These are phyloP conservation scores for Squalus acanthias DNA, from an alignment of 2,797 vertebrate species.

Conservation along the genomic window DNA sequence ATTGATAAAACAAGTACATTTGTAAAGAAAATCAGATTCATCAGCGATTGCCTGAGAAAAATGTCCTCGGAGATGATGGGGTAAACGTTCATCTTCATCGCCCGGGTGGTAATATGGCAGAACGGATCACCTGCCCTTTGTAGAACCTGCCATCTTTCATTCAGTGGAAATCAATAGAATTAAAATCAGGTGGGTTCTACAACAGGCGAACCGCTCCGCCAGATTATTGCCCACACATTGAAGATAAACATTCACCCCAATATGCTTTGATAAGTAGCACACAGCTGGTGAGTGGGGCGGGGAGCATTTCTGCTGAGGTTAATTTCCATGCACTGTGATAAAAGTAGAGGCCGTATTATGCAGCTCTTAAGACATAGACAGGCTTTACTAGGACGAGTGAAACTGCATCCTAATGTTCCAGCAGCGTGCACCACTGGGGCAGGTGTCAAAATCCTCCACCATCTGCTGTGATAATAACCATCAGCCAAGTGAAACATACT, in stretches of 20 bases:
- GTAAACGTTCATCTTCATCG: not conserved
- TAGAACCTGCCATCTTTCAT: not conserved
- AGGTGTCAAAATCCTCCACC: not conserved
- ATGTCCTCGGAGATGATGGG: not conserved
- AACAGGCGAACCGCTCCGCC: not conserved
- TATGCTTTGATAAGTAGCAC: not conserved
- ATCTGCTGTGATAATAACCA: constrained; percentile 24
- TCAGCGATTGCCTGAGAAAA: not conserved
- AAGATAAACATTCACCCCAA: not conserved
- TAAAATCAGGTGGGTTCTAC: not conserved
- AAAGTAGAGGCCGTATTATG: not conserved
- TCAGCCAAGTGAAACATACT: constrained; percentile 17
- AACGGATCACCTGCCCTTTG: not conserved
- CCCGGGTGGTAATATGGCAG: not conserved
- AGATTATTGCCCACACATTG: not conserved
- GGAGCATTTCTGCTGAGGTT: not conserved
- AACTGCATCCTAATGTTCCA: not conserved
- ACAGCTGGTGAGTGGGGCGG: not conserved
- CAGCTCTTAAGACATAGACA: not conserved
- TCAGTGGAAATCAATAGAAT: not conserved
- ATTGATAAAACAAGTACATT: not conserved
- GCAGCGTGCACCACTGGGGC: not conserved
- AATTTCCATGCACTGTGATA: not conserved
- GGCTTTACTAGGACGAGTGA: not conserved
- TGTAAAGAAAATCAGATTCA: not conserved